Percentiles rank a stretch among this genome's conserved stretches.
Conservation (phyloP, 2,113 vertebrate genomes). For the Varanus salvator region DNA sequence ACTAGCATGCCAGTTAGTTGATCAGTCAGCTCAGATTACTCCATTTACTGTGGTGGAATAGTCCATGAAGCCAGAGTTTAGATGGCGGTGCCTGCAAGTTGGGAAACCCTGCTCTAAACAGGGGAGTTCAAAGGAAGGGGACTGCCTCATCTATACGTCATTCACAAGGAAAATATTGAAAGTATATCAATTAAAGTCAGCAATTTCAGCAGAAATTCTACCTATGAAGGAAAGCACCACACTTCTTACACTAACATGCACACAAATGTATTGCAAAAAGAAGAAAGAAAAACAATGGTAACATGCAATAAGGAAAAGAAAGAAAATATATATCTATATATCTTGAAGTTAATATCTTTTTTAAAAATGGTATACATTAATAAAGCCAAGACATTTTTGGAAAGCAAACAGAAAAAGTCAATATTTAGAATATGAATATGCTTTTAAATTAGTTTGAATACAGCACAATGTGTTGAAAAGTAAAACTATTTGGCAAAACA, state of each 20-base stretch:
- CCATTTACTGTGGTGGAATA: no score
- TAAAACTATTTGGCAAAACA: conserved; percentile 56
- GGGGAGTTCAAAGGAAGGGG: no score
- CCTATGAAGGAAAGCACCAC: neutral
- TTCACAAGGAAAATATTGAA: no score
- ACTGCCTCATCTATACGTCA: no score
- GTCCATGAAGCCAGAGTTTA: no score
- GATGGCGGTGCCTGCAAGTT: no score
- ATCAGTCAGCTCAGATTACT: no score
- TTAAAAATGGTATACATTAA: neutral
- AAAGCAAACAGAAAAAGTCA: conserved; percentile 67
- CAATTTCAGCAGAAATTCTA: neutral
- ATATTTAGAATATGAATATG: conserved; percentile 56
- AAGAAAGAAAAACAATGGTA: no score
- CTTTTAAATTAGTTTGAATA: conserved; percentile 54
- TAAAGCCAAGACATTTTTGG: conserved; percentile 52
- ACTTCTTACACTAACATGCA: neutral
- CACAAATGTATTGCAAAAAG: no score
- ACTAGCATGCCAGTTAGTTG: no score
- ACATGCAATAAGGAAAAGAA: neutral
- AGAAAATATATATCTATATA: neutral
- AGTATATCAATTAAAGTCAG: no score
- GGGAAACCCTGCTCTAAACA: no score
- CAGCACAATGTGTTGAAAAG: conserved; percentile 45
- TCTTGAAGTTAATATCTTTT: conserved; percentile 13